phyloP scores from a whole-genome alignment of 2,113 vertebrate genomes.

The Anolis carolinensis region DNA sequence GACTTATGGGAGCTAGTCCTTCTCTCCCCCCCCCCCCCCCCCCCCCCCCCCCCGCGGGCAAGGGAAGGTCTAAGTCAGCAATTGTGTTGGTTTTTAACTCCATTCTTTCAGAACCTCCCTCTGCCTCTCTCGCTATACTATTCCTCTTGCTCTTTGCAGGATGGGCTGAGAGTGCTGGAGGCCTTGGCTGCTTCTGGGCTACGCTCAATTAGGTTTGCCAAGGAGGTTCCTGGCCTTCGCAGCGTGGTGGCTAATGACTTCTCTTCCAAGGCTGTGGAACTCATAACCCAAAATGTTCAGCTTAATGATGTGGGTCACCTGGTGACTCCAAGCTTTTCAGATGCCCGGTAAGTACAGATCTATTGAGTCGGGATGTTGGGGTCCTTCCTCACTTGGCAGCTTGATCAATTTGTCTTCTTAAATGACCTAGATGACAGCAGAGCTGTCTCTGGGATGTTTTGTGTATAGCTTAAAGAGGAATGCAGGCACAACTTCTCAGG shows the following conservation, averaged over 20 bases:
- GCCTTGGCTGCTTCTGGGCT: slow-evolving; percentile 90
- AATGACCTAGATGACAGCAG: neutral
- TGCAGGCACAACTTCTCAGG: neutral
- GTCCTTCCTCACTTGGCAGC: neutral
- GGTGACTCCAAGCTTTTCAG: slow-evolving; percentile 82
- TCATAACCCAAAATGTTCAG: slow-evolving; percentile 83
- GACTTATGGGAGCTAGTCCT: neutral
- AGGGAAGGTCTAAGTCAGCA: neutral
- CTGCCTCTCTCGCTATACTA: neutral
- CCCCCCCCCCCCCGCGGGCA: too few species aligned
- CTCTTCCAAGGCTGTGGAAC: slow-evolving; percentile 81
- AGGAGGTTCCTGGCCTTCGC: slow-evolving; percentile 87
- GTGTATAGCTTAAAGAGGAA: neutral
- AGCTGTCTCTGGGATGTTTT: neutral
- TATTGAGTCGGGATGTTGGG: neutral
- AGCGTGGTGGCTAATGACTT: slow-evolving; percentile 88
- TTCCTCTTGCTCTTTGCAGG: slow-evolving; percentile 55
- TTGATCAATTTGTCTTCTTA: neutral
- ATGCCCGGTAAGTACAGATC: slow-evolving; percentile 81
- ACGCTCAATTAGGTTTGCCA: slow-evolving; percentile 90
- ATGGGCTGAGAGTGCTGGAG: slow-evolving; percentile 85
- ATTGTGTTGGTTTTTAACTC: neutral
- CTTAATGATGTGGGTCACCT: slow-evolving; percentile 81
- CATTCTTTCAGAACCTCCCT: neutral
- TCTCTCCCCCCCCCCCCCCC: too few species aligned